Evolutionary conservation across 1,140 invertebrate genomes (phyloP).

Genomic region (Cyphomyrmex costatus): DNA sequence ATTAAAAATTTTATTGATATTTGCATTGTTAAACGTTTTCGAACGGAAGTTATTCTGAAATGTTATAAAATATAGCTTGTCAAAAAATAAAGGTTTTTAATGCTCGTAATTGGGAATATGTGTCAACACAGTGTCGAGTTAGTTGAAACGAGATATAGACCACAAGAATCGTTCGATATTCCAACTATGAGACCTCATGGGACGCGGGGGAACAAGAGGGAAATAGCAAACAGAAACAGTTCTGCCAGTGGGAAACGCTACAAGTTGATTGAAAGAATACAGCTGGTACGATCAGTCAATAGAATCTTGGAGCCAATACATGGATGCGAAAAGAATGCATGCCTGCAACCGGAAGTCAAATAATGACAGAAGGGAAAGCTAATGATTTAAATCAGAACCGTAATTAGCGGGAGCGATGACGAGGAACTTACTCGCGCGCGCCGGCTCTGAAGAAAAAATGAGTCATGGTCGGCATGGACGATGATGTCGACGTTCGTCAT

Average conservation of each 20-base stretch:
- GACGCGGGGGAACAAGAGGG: slow-evolving; percentile 2
- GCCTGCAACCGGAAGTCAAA: neutral
- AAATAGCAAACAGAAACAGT: neutral
- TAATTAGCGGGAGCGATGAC: slow-evolving; percentile 56
- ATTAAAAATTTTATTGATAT: neutral
- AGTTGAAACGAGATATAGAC: slow-evolving; percentile 65
- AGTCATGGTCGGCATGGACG: slow-evolving; percentile 65
- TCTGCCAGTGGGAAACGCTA: too few species aligned
- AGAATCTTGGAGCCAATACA: neutral
- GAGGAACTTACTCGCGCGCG: slow-evolving; percentile 26
- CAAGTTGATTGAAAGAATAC: neutral
- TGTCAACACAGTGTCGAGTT: slow-evolving; percentile 55
- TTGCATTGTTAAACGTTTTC: neutral
- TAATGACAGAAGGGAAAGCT: slow-evolving; percentile 21
- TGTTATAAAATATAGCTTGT: neutral
- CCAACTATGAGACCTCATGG: neutral
- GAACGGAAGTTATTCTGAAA: slow-evolving; percentile 38
- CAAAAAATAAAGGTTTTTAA: slow-evolving; percentile 38
- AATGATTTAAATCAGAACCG: slow-evolving; percentile 6
- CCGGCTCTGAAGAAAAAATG: slow-evolving; percentile 60
- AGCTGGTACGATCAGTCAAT: neutral
- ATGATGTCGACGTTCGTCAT: slow-evolving; percentile 47
- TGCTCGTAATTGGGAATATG: slow-evolving; percentile 48
- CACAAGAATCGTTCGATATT: slow-evolving; percentile 71
- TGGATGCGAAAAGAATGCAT: neutral